These are phyloP conservation scores for Rhinolophus sinicus DNA, from an alignment of 2,113 vertebrate genomes.

Conservation along the genomic window DNA sequence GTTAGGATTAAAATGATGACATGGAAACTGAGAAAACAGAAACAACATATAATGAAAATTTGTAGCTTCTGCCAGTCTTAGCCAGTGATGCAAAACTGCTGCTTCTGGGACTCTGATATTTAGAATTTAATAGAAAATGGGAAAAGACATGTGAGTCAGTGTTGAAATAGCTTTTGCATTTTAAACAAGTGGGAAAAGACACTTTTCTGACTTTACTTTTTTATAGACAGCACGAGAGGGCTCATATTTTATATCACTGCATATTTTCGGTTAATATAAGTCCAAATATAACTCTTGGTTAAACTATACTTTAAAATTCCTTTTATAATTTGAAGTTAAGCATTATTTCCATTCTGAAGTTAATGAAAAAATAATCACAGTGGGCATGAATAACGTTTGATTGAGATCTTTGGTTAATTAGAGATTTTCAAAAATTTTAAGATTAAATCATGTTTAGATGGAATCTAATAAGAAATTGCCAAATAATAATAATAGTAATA, in stretches of 20 bases:
- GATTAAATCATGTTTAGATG: neutral
- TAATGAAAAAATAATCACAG: neutral
- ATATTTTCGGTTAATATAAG: neutral
- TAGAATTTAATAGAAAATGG: slow-evolving; percentile 43
- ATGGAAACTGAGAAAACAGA: slow-evolving; percentile 9
- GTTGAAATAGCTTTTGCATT: slow-evolving; percentile 64
- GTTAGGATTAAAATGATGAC: neutral
- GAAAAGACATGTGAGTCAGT: neutral
- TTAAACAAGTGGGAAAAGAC: slow-evolving; percentile 22
- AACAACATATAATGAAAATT: neutral
- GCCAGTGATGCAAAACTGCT: slow-evolving; percentile 14
- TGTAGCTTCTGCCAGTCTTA: slow-evolving; percentile 15
- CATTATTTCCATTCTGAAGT: neutral
- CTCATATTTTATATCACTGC: neutral
- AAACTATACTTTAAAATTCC: neutral
- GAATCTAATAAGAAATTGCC: neutral
- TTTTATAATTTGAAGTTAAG: neutral
- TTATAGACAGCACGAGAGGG: neutral
- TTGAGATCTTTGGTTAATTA: neutral
- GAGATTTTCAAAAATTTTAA: neutral
- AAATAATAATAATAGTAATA: neutral
- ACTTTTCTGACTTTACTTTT: slow-evolving; percentile 28
- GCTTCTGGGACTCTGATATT: slow-evolving; percentile 17
- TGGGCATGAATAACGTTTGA: neutral
- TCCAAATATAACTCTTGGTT: neutral